These are phyloP conservation scores for Drosophila ogumai DNA, from an alignment of 1,140 invertebrate species.

Conservation along the genomic window DNA sequence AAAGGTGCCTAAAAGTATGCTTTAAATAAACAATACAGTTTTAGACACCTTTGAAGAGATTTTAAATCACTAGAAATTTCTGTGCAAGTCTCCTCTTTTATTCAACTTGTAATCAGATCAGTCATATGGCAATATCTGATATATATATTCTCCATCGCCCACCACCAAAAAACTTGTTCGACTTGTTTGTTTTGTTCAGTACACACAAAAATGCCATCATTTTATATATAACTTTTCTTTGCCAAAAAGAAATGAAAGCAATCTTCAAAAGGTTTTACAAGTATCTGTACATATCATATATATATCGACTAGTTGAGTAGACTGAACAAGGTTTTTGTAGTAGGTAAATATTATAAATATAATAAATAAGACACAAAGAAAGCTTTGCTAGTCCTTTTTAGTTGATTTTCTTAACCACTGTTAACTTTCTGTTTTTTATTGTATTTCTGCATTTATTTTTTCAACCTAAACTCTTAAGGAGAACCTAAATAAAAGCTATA, in stretches of 20 bases:
- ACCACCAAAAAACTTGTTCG: conserved; percentile 23
- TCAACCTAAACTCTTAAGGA: conserved; percentile 35
- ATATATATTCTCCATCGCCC: conserved; percentile 10
- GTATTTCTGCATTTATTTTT: conserved; percentile 43
- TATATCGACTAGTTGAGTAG: conserved; percentile 37
- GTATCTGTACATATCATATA: conserved; percentile 42
- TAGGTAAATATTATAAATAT: conserved; percentile 32
- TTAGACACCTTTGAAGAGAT: neutral
- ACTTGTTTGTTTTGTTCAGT: conserved; percentile 62
- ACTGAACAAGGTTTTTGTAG: conserved; percentile 37
- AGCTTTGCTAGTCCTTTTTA: conserved; percentile 59
- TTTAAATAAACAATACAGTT: too few relatives aligned
- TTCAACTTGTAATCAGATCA: conserved; percentile 44
- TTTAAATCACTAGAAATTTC: neutral
- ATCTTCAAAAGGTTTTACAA: conserved; percentile 54
- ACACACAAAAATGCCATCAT: conserved; percentile 81
- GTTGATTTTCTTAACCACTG: conserved; percentile 22
- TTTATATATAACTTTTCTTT: conserved; percentile 33
- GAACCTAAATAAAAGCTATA: conserved; percentile 59
- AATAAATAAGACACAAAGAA: conserved; percentile 16
- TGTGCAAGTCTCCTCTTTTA: conserved; percentile 10
- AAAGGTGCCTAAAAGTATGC: too few relatives aligned
- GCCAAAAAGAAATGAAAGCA: conserved; percentile 31
- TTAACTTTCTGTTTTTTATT: conserved; percentile 21
- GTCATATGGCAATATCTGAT: conserved; percentile 66